Evolutionary conservation across 1,140 invertebrate genomes (phyloP), one percentile per base, ranked within the genome.

Genomic region (Drusus annulatus): DNA sequence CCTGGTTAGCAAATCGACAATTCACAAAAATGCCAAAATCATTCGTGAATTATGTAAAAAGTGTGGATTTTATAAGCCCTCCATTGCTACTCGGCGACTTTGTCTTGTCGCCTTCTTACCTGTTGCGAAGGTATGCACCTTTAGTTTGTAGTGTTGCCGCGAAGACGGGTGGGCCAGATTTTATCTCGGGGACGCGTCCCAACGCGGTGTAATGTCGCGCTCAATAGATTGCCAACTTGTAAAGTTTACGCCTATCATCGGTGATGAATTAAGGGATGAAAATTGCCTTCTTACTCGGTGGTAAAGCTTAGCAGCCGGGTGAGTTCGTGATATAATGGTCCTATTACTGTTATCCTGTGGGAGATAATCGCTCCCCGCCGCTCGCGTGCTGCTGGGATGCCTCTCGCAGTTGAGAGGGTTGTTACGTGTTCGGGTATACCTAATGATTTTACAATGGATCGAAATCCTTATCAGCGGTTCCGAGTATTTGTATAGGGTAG

Each of bases 391-490:
- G 23, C 36, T 75, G 71, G 54, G 52, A 75, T 75, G 71, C 60
- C 60, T 56, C 71, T 56, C 71, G 58, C 54, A 75, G 71, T 56
- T 58, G 51, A 58, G 54, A 58, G 71, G 71, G 71, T 36, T 75
- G 71, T 31, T 36, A 75, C 65, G 17, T 69, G 50, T 71, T 71
- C 54, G 45, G 50, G 68, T 50, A 68, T 28, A 71, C 45, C 54
- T 71, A 71, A 71, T 71, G 50, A 71, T 71, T 71, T 71, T 71
- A 71, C 68, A 71, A 71, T 71, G 68, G 68, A 71, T 71, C 45
- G 45, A 71, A 71, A 51, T 71, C 25, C 68, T 71, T 71, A 71
- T 71, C 68, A 71, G 68, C 10, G 50, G 51, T 71, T 71, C 45
- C 19, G 50, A 28, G 68, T 52, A 71, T 71, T 52, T 71, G 50